A percentile compares a stretch with the other conserved stretches of the same genome.
These are phyloP conservation scores for Triplophysa rosa DNA, from an alignment of 2,113 vertebrate species.

Conservation along the genomic window DNA sequence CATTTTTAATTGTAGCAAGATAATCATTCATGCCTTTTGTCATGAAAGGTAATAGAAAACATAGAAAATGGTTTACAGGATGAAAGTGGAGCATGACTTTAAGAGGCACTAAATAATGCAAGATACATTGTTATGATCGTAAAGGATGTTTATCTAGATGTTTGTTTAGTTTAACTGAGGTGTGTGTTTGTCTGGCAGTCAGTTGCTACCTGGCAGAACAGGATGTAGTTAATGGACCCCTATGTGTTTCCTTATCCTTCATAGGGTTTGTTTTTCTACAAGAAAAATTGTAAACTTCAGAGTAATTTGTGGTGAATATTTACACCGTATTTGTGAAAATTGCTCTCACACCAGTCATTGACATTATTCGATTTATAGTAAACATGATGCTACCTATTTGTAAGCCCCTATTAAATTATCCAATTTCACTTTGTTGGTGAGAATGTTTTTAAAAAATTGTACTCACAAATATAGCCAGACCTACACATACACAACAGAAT, in stretches of 20 bases:
- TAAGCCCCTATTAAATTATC: too few species aligned
- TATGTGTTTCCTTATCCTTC: constrained; percentile 27
- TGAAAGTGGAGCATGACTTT: background rate
- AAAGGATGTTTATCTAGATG: background rate
- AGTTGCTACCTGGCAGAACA: constrained; percentile 34
- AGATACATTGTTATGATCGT: background rate
- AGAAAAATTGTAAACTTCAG: background rate
- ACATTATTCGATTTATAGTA: too few species aligned
- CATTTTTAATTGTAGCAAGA: background rate
- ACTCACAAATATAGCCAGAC: background rate
- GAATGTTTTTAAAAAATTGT: background rate
- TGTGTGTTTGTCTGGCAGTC: background rate
- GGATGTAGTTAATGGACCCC: constrained; percentile 42
- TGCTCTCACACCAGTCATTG: too few species aligned
- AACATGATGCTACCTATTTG: too few species aligned
- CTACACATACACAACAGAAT: background rate
- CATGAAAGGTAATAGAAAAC: background rate
- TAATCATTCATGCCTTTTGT: background rate
- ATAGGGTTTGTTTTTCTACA: constrained; percentile 22
- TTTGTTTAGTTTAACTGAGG: background rate
- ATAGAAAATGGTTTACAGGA: background rate
- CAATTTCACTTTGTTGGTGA: too few species aligned
- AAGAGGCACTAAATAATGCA: background rate
- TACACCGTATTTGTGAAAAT: too few species aligned
- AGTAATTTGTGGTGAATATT: background rate